A percentile compares a stretch with the other conserved stretches of the same genome.
phyloP scores from a whole-genome alignment of 2,113 vertebrate species.

The Pleuronectes platessa region DNA sequence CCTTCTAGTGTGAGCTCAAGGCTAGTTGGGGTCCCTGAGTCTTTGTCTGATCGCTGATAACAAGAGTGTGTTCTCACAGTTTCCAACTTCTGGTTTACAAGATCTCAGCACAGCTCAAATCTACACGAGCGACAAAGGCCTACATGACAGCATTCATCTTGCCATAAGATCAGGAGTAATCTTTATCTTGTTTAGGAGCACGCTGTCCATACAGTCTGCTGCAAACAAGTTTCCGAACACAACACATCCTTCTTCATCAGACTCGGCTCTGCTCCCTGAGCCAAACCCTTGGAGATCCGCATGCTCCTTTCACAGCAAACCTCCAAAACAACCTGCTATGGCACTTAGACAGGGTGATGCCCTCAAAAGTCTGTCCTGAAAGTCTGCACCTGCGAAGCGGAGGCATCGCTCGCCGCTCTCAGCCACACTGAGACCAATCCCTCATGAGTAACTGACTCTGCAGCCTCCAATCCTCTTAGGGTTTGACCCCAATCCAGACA shows the following conservation, averaged over 20 bases:
- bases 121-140: background rate
- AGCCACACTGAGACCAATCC: constrained; percentile 24
- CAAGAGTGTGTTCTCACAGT: constrained; percentile 14
- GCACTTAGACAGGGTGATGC: constrained; percentile 3
- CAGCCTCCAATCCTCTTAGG: constrained; percentile 75
- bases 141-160: background rate
- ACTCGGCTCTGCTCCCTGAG: background rate
- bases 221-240: background rate
- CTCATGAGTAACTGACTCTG: constrained; percentile 63
- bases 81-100: constrained; percentile 10
- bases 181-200: too few relatives aligned
- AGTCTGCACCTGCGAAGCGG: background rate
- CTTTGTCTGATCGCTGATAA: constrained; percentile 7
- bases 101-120: background rate
- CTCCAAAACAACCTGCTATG: background rate
- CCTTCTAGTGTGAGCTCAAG: constrained; percentile 43
- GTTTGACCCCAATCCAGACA: constrained; percentile 77
- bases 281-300: background rate
- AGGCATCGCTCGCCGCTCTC: background rate
- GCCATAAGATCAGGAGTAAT: background rate
- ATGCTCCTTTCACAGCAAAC: constrained; percentile 1
- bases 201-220: background rate
- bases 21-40: background rate
- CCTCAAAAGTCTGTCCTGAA: constrained; percentile 2
- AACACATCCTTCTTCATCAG: background rate